These are phyloP conservation scores for Caenorhabditis sp. DNA, from an alignment of 2,888 invertebrate species.

Conservation along the genomic window DNA sequence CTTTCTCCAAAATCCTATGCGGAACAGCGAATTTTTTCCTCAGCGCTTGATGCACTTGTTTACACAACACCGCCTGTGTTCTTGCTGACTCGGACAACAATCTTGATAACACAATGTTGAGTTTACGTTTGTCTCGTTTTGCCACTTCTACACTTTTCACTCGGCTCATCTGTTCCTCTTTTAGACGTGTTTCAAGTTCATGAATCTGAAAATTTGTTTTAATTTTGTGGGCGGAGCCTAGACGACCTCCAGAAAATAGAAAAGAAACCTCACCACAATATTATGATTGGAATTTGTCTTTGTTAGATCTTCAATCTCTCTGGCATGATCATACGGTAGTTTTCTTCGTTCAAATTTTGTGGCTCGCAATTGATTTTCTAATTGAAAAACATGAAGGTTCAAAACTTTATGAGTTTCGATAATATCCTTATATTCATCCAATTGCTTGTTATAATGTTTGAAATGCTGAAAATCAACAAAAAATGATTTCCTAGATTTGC, in stretches of 20 bases:
- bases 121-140: not conserved
- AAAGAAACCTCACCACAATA: conserved; percentile 4
- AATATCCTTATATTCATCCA: conserved; percentile 3
- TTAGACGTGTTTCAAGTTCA: not conserved
- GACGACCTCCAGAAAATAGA: conserved; percentile 3
- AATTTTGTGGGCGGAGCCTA: not conserved
- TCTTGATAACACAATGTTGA: conserved; percentile 11
- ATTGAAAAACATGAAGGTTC: conserved; percentile 3
- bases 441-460: conserved; percentile 2
- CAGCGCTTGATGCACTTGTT: conserved; percentile 13
- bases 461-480: conserved; percentile 10
- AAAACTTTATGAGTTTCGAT: not conserved
- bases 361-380: conserved; percentile 7
- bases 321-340: conserved; percentile 15
- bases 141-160: conserved; percentile 3
- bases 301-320: conserved; percentile 11
- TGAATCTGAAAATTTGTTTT: not conserved
- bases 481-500: conserved; percentile 7
- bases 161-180: not conserved
- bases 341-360: conserved; percentile 22
- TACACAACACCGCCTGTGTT: conserved; percentile 14
- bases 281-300: conserved; percentile 11
- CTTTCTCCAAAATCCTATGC: not conserved
- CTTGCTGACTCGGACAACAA: conserved; percentile 11
- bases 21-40: conserved; percentile 4